Percentiles rank a stretch among this genome's conserved stretches.
Evolutionary conservation across 2,797 vertebrate species (phyloP).

Genomic region (Sebastes melanostomus): DNA sequence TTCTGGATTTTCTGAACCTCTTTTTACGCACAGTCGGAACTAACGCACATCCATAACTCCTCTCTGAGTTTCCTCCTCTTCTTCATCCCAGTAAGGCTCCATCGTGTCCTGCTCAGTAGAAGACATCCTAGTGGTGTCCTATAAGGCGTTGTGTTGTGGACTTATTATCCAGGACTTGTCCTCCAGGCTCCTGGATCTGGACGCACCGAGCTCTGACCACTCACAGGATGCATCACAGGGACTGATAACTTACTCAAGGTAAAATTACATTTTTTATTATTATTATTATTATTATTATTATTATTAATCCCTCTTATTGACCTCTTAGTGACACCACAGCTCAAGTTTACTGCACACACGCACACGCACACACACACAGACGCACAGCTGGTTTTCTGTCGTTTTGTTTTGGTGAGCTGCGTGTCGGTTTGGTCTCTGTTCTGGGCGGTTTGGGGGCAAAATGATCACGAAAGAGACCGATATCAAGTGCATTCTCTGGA

Average conservation of each 20-base stretch:
- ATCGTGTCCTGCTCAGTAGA: no score
- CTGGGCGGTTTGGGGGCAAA: background rate
- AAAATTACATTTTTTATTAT: constrained; percentile 38
- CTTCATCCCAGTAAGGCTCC: background rate
- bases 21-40: constrained; percentile 60
- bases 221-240: constrained; percentile 48
- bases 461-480: background rate
- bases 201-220: constrained; percentile 44
- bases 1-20: constrained; percentile 43
- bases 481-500: background rate
- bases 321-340: background rate
- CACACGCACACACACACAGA: background rate
- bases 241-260: constrained; percentile 75
- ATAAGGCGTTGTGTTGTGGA: constrained; percentile 61
- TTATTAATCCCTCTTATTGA: background rate
- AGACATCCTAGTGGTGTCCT: background rate
- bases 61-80: constrained; percentile 24
- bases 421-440: background rate
- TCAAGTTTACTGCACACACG: background rate
- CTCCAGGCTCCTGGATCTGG: constrained; percentile 55
- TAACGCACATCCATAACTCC: constrained; percentile 36
- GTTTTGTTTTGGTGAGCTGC: background rate
- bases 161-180: constrained; percentile 60
- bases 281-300: background rate
- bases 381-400: background rate